Evolutionary conservation across 2,888 invertebrate species (phyloP).

Genomic region (Carterocephalus palaemon): DNA sequence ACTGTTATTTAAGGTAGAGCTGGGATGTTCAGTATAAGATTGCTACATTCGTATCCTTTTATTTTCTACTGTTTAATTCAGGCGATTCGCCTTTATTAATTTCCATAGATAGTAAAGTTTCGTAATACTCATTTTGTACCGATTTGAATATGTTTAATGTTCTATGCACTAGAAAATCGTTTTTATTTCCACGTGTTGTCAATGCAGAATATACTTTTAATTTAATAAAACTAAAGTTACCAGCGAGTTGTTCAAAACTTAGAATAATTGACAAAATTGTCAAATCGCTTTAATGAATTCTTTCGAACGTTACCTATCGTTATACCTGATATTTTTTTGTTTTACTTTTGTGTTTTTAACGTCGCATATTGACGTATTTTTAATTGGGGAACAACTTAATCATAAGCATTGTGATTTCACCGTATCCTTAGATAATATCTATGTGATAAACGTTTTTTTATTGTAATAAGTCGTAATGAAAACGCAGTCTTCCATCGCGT

Average conservation of each 20-base stretch:
- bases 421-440: slow-evolving; percentile 64
- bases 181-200: slow-evolving; percentile 19
- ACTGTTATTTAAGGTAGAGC: slow-evolving; percentile 62
- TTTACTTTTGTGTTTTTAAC: slow-evolving; percentile 56
- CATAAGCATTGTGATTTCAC: slow-evolving; percentile 74
- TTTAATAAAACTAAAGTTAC: slow-evolving; percentile 71
- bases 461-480: slow-evolving; percentile 52
- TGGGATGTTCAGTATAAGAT: slow-evolving; percentile 36
- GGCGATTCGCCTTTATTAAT: slow-evolving; percentile 28
- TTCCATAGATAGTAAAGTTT: slow-evolving; percentile 28
- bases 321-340: slow-evolving; percentile 68
- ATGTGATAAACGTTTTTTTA: slow-evolving; percentile 69
- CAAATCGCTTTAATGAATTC: slow-evolving; percentile 66
- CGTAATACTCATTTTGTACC: slow-evolving; percentile 54
- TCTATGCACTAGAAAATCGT: slow-evolving; percentile 23
- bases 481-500: slow-evolving; percentile 73
- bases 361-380: slow-evolving; percentile 59
- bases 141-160: slow-evolving; percentile 32
- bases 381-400: slow-evolving; percentile 75
- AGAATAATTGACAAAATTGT: slow-evolving; percentile 56
- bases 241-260: slow-evolving; percentile 72
- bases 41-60: slow-evolving; percentile 47
- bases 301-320: slow-evolving; percentile 73
- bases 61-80: slow-evolving; percentile 27
- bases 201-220: slow-evolving; percentile 41